A percentile compares a stretch with the other conserved stretches of the same genome.
Evolutionary conservation across 2,888 invertebrate genomes (phyloP).

Genomic region (Dichetophora obliterata): DNA sequence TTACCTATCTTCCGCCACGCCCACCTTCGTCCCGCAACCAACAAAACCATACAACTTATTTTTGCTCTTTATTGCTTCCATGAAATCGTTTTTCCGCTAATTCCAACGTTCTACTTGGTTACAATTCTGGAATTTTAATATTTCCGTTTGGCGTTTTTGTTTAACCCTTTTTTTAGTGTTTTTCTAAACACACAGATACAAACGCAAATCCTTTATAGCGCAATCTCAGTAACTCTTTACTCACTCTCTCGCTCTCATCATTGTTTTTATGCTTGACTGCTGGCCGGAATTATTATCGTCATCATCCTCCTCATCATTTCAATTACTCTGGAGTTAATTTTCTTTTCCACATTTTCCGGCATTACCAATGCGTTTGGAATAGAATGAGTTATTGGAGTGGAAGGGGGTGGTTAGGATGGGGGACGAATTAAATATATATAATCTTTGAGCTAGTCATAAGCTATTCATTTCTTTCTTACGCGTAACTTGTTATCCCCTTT

Average conservation of each 20-base stretch:
- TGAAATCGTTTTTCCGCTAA: conserved; percentile 13
- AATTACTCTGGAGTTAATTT: conserved; percentile 26
- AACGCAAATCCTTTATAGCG: neutral
- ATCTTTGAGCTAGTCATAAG: neutral
- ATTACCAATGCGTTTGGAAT: neutral
- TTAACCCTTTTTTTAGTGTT: neutral
- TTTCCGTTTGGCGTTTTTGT: conserved; percentile 30
- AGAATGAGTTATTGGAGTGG: too few relatives aligned
- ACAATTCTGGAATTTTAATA: conserved; percentile 35
- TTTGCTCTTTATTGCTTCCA: neutral
- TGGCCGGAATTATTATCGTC: conserved; percentile 2
- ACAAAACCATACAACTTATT: neutral
- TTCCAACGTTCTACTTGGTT: conserved; percentile 22
- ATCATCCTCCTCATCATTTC: conserved; percentile 9
- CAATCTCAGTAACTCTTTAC: too few relatives aligned
- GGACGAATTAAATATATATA: too few relatives aligned
- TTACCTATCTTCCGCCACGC: neutral
- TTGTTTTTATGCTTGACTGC: neutral
- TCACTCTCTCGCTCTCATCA: neutral
- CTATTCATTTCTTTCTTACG: neutral
- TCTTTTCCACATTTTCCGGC: conserved; percentile 19
- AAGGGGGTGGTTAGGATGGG: too few relatives aligned
- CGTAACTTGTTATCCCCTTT: neutral
- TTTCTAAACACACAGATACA: neutral
- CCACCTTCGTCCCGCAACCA: neutral